Evolutionary conservation across 2,113 vertebrate genomes (phyloP).

Genomic region (Paraplagusia blochii): DNA sequence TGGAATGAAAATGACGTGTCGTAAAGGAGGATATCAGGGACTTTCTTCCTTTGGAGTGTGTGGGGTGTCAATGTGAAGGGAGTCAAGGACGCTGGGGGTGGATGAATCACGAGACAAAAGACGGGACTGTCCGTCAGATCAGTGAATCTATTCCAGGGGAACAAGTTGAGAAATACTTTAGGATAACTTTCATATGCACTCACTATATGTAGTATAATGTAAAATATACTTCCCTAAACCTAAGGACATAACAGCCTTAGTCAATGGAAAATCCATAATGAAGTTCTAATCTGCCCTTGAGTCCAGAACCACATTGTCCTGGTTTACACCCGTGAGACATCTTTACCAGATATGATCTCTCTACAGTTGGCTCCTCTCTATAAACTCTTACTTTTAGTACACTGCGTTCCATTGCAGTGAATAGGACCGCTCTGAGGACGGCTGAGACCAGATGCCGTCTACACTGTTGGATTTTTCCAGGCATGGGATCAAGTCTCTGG

Average conservation of each 20-base stretch:
- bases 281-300: neutral
- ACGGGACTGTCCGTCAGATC: constrained; percentile 11
- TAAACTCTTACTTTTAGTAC: neutral
- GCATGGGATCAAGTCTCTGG: neutral
- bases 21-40: constrained; percentile 50
- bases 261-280: constrained; percentile 2
- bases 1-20: constrained; percentile 21
- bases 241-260: neutral
- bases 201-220: neutral
- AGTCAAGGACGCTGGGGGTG: constrained; percentile 46
- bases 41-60: constrained; percentile 48
- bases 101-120: constrained; percentile 44
- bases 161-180: constrained; percentile 5
- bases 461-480: constrained; percentile 9
- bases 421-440: constrained; percentile 1
- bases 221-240: neutral
- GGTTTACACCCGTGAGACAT: neutral
- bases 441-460: constrained; percentile 5
- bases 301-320: neutral
- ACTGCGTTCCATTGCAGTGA: neutral
- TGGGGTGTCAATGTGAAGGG: constrained; percentile 28
- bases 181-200: neutral
- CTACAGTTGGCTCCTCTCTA: neutral
- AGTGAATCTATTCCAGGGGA: neutral
- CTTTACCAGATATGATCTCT: neutral